phyloP scores from a whole-genome alignment of 2,113 vertebrate species.

The Elanoides forficatus region DNA sequence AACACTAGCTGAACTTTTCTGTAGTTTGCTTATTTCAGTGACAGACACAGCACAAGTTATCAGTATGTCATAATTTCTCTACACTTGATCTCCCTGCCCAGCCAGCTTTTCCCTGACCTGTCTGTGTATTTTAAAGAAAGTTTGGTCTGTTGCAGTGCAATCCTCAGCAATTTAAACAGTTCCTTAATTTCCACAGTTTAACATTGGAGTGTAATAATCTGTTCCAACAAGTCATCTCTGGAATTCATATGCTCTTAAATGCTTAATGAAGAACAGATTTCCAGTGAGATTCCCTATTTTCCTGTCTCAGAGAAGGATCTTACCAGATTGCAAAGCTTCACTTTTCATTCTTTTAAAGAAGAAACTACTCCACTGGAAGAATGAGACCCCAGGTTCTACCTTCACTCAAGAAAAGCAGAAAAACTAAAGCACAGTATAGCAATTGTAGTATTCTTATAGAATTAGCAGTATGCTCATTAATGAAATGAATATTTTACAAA shows the following conservation, averaged over 20 bases:
- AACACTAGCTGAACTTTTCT: not conserved
- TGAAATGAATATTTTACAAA: not conserved
- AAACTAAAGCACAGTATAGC: not conserved
- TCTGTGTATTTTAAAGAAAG: not conserved
- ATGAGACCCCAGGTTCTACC: not conserved
- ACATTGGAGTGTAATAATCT: not conserved
- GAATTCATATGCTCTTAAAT: not conserved
- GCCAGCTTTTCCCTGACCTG: not conserved
- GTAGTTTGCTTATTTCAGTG: not conserved
- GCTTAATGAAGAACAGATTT: slow-evolving; percentile 28
- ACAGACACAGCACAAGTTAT: not conserved
- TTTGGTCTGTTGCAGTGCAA: not conserved
- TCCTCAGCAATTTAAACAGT: not conserved
- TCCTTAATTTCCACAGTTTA: not conserved
- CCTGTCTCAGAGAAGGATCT: not conserved
- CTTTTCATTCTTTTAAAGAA: not conserved
- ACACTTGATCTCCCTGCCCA: rapidly evolving
- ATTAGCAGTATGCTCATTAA: not conserved
- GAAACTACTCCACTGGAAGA: not conserved
- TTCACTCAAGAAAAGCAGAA: not conserved
- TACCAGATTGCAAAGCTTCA: not conserved
- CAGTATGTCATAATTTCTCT: not conserved
- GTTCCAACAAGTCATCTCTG: not conserved
- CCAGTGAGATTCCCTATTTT: not conserved
- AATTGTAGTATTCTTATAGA: not conserved